A percentile compares a stretch with the other conserved stretches of the same genome.
These are phyloP conservation scores for Myiagra hebetior DNA, from an alignment of 2,113 vertebrate genomes.

Conservation along the genomic window DNA sequence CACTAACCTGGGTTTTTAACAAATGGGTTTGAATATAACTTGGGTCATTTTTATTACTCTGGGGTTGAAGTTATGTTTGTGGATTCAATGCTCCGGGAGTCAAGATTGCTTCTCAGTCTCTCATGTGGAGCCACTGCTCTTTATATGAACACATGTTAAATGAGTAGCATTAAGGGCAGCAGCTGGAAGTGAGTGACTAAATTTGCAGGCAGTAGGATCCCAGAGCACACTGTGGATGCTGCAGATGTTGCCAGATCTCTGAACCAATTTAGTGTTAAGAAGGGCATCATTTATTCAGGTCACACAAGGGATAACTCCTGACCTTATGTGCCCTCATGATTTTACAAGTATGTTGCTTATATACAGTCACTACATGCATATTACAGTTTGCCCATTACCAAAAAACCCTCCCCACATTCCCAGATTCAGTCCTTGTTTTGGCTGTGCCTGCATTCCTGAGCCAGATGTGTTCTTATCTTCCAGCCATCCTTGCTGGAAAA, in stretches of 20 bases:
- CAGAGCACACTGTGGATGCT: not conserved
- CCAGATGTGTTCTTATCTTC: not conserved
- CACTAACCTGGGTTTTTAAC: not conserved
- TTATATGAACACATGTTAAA: not conserved
- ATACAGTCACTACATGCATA: not conserved
- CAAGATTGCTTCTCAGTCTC: not conserved
- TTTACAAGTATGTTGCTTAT: not conserved
- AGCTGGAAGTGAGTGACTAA: not conserved
- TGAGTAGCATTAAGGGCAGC: not conserved
- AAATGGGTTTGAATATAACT: not conserved
- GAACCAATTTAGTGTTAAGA: not conserved
- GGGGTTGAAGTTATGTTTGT: not conserved
- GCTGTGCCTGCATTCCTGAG: not conserved
- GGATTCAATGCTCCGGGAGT: not conserved
- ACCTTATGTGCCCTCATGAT: not conserved
- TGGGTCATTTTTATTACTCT: not conserved
- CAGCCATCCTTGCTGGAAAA: not conserved
- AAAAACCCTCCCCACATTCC: not conserved
- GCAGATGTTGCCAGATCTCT: not conserved
- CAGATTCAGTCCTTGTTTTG: not conserved
- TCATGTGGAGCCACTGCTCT: not conserved
- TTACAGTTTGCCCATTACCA: not conserved
- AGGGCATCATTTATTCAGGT: not conserved
- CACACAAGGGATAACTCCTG: not conserved
- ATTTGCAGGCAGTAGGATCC: not conserved